Evolutionary conservation across 2,113 vertebrate genomes (phyloP).

Genomic region (Poeciliopsis turrubarensis): DNA sequence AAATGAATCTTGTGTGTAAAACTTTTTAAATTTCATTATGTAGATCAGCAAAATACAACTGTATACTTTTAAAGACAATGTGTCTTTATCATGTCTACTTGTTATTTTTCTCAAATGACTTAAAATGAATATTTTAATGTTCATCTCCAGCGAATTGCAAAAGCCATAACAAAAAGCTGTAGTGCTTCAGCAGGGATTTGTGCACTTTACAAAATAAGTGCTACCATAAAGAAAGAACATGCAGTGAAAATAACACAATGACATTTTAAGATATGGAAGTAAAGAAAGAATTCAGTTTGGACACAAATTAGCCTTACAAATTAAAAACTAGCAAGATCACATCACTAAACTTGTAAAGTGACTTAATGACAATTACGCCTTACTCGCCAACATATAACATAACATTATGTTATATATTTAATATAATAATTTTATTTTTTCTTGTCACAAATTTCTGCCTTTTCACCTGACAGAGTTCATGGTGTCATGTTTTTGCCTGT

Average conservation of each 20-base stretch:
- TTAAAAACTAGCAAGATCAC: neutral
- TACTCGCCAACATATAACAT: no score
- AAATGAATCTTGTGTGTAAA: no score
- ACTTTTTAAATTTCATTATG: no score
- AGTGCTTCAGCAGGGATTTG: no score
- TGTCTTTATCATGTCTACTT: no score
- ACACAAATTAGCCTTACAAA: neutral
- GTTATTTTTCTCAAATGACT: no score
- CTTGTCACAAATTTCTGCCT: conserved; percentile 14
- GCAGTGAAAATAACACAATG: neutral
- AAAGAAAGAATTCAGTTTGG: no score
- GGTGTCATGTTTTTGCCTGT: conserved; percentile 37
- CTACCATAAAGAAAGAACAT: neutral
- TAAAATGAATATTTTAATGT: no score
- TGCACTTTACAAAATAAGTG: neutral
- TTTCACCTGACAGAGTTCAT: neutral
- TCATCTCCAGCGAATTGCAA: no score
- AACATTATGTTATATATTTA: conserved; percentile 1
- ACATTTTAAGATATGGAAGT: neutral
- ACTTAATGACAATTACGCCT: neutral
- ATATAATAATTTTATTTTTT: conserved; percentile 16
- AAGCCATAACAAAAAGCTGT: no score
- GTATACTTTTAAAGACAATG: no score
- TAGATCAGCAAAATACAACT: no score
- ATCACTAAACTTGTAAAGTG: neutral